A percentile compares a stretch with the other conserved stretches of the same genome.
Conservation (phyloP, 1,140 invertebrate species). For the Drosophila subobscura region DNA sequence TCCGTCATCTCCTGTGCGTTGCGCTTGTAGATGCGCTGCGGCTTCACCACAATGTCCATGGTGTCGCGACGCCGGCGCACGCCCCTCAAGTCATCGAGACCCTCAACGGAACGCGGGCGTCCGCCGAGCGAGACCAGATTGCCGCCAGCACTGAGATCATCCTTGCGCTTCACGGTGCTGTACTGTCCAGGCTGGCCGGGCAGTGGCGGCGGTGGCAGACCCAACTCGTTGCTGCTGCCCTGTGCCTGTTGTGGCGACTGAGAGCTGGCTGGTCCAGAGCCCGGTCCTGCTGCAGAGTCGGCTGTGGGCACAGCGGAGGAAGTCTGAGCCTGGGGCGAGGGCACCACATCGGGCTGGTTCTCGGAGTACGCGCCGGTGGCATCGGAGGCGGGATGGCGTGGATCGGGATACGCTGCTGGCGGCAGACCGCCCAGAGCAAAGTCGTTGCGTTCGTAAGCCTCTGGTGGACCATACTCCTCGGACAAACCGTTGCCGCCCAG, state of each 20-base stretch:
- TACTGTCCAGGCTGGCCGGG: conserved; percentile 89
- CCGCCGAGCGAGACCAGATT: conserved; percentile 92
- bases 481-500: conserved; percentile 85
- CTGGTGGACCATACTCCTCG: conserved; percentile 89
- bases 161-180: conserved; percentile 92
- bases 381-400: conserved; percentile 91
- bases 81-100: conserved; percentile 87
- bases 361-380: conserved; percentile 90
- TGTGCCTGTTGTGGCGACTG: conserved; percentile 86
- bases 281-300: conserved; percentile 53
- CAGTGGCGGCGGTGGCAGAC: conserved; percentile 91
- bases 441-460: conserved; percentile 86
- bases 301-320: conserved; percentile 84
- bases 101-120: conserved; percentile 91
- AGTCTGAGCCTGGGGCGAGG: conserved; percentile 90
- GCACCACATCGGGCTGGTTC: conserved; percentile 90
- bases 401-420: conserved; percentile 91
- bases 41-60: conserved; percentile 86
- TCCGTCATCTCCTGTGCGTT: conserved; percentile 96
- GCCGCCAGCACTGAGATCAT: conserved; percentile 89
- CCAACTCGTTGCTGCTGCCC: conserved; percentile 85
- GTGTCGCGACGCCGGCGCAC: conserved; percentile 86
- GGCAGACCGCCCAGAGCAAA: conserved; percentile 90
- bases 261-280: conserved; percentile 85
- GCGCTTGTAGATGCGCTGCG: conserved; percentile 90